phyloP scores from a whole-genome alignment of 2,888 invertebrate species.

The Gymnocheta viridis region DNA sequence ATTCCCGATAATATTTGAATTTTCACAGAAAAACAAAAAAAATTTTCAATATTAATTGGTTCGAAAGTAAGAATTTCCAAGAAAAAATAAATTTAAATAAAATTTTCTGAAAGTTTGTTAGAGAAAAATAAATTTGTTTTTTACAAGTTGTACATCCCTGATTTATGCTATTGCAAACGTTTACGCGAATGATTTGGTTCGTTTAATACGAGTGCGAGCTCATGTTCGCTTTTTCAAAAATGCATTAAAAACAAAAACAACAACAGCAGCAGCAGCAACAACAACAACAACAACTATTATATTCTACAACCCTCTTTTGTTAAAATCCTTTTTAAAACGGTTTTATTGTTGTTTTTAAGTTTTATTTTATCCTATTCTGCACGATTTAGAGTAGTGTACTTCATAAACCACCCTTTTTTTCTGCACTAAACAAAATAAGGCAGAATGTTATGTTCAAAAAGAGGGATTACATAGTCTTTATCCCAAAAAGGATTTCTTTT shows the following conservation, averaged over 20 bases:
- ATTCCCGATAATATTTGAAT: too few relatives aligned
- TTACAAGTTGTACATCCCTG: slow-evolving; percentile 9
- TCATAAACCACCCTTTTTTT: slow-evolving; percentile 41
- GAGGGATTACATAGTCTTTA: slow-evolving; percentile 9
- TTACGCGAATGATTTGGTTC: not conserved
- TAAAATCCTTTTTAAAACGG: slow-evolving; percentile 30
- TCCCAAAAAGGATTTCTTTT: not conserved
- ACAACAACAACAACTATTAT: not conserved
- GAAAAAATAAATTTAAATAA: not conserved
- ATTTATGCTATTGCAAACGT: not conserved
- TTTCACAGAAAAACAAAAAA: too few relatives aligned
- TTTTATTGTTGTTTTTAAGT: slow-evolving; percentile 46
- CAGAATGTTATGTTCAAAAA: not conserved
- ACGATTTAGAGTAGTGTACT: not conserved
- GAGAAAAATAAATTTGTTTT: too few relatives aligned
- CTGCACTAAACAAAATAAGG: slow-evolving; percentile 10
- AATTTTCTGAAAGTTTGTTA: not conserved
- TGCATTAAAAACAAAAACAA: slow-evolving; percentile 16
- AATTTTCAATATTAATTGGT: too few relatives aligned
- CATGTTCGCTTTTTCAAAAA: slow-evolving; percentile 16
- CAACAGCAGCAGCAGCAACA: slow-evolving; percentile 4
- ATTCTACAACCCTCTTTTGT: slow-evolving; percentile 46
- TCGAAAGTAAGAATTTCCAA: too few relatives aligned
- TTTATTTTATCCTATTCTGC: slow-evolving; percentile 21
- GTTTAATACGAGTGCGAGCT: slow-evolving; percentile 11